phyloP scores from a whole-genome alignment of 2,888 invertebrate species.

The Aleiodes leptofemur region DNA sequence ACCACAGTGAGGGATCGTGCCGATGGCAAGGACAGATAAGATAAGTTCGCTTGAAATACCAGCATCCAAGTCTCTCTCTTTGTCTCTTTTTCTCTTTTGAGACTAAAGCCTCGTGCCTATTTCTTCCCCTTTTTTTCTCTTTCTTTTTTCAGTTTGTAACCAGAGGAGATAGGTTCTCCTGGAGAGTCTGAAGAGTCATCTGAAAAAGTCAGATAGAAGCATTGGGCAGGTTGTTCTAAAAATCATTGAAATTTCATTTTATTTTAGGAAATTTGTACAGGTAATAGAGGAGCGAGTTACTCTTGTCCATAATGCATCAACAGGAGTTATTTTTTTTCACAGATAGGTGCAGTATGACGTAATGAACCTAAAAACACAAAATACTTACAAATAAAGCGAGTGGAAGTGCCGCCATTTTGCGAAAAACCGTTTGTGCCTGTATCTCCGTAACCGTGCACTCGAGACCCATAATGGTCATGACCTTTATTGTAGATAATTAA shows the following conservation, averaged over 20 bases:
- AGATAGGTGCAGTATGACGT: no score
- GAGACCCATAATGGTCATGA: no score
- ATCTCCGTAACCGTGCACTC: no score
- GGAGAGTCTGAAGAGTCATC: constrained; percentile 54
- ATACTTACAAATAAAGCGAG: no score
- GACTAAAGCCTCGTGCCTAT: neutral
- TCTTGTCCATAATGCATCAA: no score
- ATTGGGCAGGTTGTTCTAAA: constrained; percentile 58
- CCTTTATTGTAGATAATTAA: no score
- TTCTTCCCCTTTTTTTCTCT: constrained; percentile 10
- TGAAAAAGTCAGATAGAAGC: constrained; percentile 41
- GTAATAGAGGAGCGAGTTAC: no score
- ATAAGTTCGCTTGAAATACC: constrained; percentile 38
- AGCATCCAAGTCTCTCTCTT: constrained; percentile 20
- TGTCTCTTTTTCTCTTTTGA: neutral
- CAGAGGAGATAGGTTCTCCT: constrained; percentile 21
- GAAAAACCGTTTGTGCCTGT: no score
- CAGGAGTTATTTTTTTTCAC: no score
- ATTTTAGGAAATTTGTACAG: no score
- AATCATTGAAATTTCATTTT: constrained; percentile 43
- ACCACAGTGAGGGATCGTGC: constrained; percentile 49
- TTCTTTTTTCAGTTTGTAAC: constrained; percentile 6
- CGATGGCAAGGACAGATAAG: constrained; percentile 45
- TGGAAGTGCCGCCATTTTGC: no score
- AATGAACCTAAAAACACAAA: no score